These are phyloP conservation scores for Eptatretus burgeri DNA, from an alignment of 2,113 vertebrate species.

Conservation along the genomic window DNA sequence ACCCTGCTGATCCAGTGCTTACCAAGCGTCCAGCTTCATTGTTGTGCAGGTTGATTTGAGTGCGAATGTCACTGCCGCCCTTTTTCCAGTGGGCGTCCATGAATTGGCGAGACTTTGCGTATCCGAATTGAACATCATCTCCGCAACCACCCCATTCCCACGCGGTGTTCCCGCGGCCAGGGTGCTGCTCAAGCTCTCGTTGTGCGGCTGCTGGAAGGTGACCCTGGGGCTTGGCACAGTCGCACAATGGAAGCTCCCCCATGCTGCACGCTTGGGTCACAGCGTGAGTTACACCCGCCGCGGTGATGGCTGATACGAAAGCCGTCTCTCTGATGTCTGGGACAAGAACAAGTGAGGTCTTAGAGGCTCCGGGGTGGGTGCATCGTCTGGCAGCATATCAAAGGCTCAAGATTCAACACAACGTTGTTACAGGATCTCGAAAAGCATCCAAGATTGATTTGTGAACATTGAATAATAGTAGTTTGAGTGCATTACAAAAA, in stretches of 20 bases:
- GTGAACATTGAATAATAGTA: no score
- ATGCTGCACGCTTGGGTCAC: constrained; percentile 9
- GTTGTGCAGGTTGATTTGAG: constrained; percentile 9
- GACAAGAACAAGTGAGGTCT: background rate
- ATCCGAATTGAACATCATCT: constrained; percentile 6
- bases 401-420: background rate
- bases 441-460: no score
- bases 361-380: background rate
- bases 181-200: constrained; percentile 9
- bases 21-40: constrained; percentile 10
- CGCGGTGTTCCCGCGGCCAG: constrained; percentile 5
- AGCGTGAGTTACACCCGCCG: constrained; percentile 7
- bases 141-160: constrained; percentile 8
- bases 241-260: constrained; percentile 9
- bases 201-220: constrained; percentile 8
- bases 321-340: constrained; percentile 9
- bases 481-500: no score
- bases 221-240: constrained; percentile 5
- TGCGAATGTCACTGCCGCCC: constrained; percentile 7
- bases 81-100: constrained; percentile 7
- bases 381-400: background rate
- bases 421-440: no score
- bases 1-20: background rate
- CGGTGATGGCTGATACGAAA: constrained; percentile 9
- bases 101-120: constrained; percentile 8